Base-by-base conservation (phyloP, 2,888 invertebrate genomes). In the Patella depressa region DNA sequence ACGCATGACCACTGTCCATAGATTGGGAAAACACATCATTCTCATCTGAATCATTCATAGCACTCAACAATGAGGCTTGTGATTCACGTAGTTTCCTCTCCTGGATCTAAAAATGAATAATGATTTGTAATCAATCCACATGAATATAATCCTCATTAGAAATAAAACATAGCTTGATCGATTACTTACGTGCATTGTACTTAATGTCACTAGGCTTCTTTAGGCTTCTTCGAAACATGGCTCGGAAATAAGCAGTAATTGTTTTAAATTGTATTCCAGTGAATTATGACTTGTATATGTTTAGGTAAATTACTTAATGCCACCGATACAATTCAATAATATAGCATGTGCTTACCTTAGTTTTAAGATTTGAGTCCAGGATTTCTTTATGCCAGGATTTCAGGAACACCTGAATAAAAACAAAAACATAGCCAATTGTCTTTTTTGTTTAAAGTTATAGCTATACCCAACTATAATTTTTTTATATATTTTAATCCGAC, bases 381-480 rank as follows among this genome's bases (percentile, higher is more conserved):
- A 78, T 78, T 65, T 87, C 87, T 78, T 83, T 85, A n/a, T 86
- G 85, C 82, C 82, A 84, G 72, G 78, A 79, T 78, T 86, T 86
- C 77, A 87, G 75, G 77, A 87, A 87, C 12, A 87, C 75, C 87
- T 87, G 78, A 55, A 81, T 29, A 45, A 74, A 29, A 72, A 24
- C 15, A 17, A 2, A 77, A 4, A 53, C 45, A 45, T 45, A 9
- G 45, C 45, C 45, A 45, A 9, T 0, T 9, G 1, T 45, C 7
- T 45, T 45, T 24, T 45, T 45, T 45, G 45, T 45, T 45, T 45
- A 45, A 45, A 45, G 45, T 45, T 45, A 9, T 9, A 45, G 45
- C 45, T 45, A 45, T 45, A 45, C 45, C 34, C 7, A 45, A 45
- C 45, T 45, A 45, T 9, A 7, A 45, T 1, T 9, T 29, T 45